These are phyloP conservation scores for Mallotus villosus DNA, from an alignment of 2,797 vertebrate genomes.

Conservation along the genomic window DNA sequence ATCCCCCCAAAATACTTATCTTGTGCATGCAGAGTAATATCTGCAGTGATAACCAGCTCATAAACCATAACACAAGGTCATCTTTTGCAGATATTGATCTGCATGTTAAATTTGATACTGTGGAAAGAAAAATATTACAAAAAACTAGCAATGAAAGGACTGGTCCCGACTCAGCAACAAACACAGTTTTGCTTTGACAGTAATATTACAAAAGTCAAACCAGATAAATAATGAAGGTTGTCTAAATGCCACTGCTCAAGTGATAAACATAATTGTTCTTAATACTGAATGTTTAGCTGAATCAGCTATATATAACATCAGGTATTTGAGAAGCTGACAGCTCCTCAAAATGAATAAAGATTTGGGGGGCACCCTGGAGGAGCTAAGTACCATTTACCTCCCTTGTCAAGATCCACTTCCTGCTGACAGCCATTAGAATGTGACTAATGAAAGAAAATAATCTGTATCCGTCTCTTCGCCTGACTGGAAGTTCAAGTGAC, in stretches of 20 bases:
- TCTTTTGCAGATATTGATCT: background rate
- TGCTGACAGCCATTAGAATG: slow-evolving; percentile 40
- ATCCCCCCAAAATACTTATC: slow-evolving; percentile 15
- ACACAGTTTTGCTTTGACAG: background rate
- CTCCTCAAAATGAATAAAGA: too few species aligned
- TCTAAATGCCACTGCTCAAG: background rate
- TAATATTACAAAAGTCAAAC: background rate
- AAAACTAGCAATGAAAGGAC: background rate
- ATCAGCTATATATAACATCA: too few species aligned
- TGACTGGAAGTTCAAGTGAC: slow-evolving; percentile 6
- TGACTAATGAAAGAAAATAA: slow-evolving; percentile 39
- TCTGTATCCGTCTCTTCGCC: slow-evolving; percentile 26
- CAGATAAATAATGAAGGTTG: background rate
- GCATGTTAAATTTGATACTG: background rate
- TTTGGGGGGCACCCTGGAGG: background rate
- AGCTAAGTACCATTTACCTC: slow-evolving; percentile 15
- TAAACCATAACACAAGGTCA: background rate
- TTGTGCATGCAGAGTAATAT: background rate
- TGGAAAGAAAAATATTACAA: background rate
- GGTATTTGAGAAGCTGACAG: too few species aligned
- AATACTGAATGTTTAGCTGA: too few species aligned
- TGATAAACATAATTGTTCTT: background rate
- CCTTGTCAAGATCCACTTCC: slow-evolving; percentile 33
- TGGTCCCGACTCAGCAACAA: too few species aligned
- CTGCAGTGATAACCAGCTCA: slow-evolving; percentile 15